Conservation (phyloP, 2,888 invertebrate species). For the Conchocele bisecta region DNA sequence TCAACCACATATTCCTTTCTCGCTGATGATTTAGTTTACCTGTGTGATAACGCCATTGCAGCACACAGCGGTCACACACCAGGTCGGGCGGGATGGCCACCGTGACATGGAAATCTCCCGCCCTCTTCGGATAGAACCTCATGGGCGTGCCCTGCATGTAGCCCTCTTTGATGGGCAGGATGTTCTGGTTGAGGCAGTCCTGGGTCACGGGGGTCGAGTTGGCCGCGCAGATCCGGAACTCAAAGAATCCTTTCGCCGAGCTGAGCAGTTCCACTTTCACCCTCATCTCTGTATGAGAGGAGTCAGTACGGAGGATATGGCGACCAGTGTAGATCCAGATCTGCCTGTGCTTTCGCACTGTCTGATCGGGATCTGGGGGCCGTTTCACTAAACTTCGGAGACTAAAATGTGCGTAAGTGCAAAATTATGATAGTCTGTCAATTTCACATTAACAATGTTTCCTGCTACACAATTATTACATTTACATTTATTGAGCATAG, state of each 20-base stretch:
- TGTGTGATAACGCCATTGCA: slow-evolving; percentile 58
- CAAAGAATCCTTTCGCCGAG: slow-evolving; percentile 48
- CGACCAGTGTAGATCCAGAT: no score
- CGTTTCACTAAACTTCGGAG: no score
- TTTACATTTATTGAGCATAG: no score
- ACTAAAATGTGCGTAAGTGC: no score
- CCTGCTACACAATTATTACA: no score
- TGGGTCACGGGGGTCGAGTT: slow-evolving; percentile 43
- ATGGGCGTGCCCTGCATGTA: slow-evolving; percentile 47
- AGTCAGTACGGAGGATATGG: no score
- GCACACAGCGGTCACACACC: slow-evolving; percentile 48
- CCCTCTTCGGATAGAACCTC: slow-evolving; percentile 46
- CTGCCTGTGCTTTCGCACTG: no score
- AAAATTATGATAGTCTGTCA: no score
- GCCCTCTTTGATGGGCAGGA: slow-evolving; percentile 54
- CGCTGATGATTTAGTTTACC: no score
- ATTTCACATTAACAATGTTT: no score
- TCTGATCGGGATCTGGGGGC: no score
- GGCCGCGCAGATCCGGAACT: slow-evolving; percentile 46
- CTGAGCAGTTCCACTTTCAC: slow-evolving; percentile 48
- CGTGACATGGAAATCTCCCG: slow-evolving; percentile 53
- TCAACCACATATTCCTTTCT: no score
- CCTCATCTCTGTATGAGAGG: slow-evolving; percentile 36
- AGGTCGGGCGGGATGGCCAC: slow-evolving; percentile 49
- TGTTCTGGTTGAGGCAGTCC: slow-evolving; percentile 47